phyloP scores from a whole-genome alignment of 2,113 vertebrate species.

The Echinops telfairi region DNA sequence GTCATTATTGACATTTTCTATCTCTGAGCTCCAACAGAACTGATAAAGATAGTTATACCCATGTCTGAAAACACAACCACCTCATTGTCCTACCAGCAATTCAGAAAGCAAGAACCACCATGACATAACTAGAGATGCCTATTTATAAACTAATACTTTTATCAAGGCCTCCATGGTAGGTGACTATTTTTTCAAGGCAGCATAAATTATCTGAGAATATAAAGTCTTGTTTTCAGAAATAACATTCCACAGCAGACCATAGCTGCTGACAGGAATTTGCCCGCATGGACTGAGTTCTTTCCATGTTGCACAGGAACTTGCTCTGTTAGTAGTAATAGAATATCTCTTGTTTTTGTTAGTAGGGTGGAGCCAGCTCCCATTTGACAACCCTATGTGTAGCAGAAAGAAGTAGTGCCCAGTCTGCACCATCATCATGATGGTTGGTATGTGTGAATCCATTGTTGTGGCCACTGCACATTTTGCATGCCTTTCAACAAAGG shows the following conservation, averaged over 20 bases:
- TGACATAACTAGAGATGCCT: conserved; percentile 43
- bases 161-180: conserved; percentile 55
- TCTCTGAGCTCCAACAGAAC: conserved; percentile 6
- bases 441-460: not conserved
- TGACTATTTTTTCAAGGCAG: conserved; percentile 13
- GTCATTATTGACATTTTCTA: not conserved
- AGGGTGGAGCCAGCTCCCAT: not conserved
- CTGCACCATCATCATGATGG: not conserved
- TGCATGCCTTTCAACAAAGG: not conserved
- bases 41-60: conserved; percentile 28
- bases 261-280: conserved; percentile 47
- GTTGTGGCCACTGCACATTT: not conserved
- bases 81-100: conserved; percentile 47
- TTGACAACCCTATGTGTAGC: not conserved
- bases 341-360: not conserved
- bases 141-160: conserved; percentile 69
- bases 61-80: conserved; percentile 54
- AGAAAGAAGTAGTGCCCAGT: not conserved
- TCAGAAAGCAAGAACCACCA: conserved; percentile 42
- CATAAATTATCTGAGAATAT: conserved; percentile 66
- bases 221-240: conserved; percentile 65
- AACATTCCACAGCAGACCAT: not conserved
- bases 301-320: conserved; percentile 32
- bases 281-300: conserved; percentile 43
- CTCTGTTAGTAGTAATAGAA: not conserved